Evolutionary conservation across 1,140 invertebrate species (phyloP).

Genomic region (Heliconius hermathena): DNA sequence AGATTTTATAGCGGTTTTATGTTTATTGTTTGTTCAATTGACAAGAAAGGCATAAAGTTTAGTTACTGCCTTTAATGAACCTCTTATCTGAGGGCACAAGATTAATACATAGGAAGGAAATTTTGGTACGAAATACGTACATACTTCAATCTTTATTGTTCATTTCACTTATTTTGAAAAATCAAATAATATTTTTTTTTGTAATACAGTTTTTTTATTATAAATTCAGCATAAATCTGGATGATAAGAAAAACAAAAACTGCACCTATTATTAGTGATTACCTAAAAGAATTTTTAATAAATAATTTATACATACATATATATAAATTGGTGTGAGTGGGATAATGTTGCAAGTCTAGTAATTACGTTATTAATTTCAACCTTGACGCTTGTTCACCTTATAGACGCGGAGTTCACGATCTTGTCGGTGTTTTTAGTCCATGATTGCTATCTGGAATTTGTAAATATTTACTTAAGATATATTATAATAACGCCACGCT

Average conservation of each 20-base stretch:
- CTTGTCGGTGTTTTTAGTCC: background rate
- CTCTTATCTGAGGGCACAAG: background rate
- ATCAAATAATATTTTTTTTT: no score
- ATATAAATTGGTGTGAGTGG: no score
- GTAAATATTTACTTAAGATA: background rate
- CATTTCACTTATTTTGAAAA: background rate
- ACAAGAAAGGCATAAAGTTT: constrained; percentile 25
- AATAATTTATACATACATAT: no score
- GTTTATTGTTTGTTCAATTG: constrained; percentile 33
- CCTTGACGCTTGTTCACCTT: constrained; percentile 41
- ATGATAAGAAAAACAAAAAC: no score
- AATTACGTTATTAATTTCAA: constrained; percentile 21
- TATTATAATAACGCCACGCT: no score
- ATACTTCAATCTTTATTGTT: background rate
- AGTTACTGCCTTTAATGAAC: constrained; percentile 2
- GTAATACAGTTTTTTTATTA: no score
- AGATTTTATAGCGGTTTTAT: constrained; percentile 34
- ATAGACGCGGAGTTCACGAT: constrained; percentile 15
- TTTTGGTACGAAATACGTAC: background rate
- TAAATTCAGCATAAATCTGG: no score
- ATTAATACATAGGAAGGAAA: background rate
- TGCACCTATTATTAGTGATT: no score
- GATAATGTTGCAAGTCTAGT: background rate
- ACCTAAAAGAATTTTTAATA: no score
- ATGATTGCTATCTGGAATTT: background rate